Evolutionary conservation across 2,797 vertebrate genomes (phyloP), one percentile per base, ranked within the genome.

Genomic region (Echeneis naucrates): DNA sequence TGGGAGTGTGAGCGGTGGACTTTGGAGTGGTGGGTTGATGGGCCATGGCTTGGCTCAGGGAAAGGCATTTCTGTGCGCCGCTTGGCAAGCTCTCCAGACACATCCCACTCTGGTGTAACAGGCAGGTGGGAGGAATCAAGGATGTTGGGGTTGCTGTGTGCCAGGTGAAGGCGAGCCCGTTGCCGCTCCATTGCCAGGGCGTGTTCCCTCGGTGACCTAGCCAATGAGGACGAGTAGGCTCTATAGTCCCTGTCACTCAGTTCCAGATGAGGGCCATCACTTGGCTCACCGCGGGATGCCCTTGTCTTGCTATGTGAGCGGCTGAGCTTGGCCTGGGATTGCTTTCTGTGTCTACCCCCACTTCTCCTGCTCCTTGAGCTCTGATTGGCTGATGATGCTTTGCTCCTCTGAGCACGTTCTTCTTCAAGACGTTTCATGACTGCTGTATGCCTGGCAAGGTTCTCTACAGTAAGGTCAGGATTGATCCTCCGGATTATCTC

Each of bases 391-490:
- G 97, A 98, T 4, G 97, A 97, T 2, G 96, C 95, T 93, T 98
- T 98, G 88, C 95, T 99, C 61, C 97, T 92, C 54, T 99, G 97
- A 8, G 96, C 97, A 52, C 98, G 97, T 87, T 99, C 98, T 88
- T 99, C 97, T 91, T 99, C 97, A 44, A 99, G 95, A 45, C 98
- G 96, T 86, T 99, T 99, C 98, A 99, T 99, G 54, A 99, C 96
- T 4, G 98, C 98, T 12, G 98, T 99, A 91, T 99, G 98, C 68
- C 97, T 91, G 78, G 97, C 96, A 68, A 99, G 95, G 57, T 99
- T 99, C 90, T 99, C 98, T 83, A 99, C 97, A 0, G 98, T 99
- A 80, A 99, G 91, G 91, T 99, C 98, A 1, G 98, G 98, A 92
- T 99, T 99, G 81, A 99, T 99, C 30, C 98, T 95, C 68, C 97